Conservation (phyloP, 2,888 invertebrate species). For the Caenorhabditis sp. region DNA sequence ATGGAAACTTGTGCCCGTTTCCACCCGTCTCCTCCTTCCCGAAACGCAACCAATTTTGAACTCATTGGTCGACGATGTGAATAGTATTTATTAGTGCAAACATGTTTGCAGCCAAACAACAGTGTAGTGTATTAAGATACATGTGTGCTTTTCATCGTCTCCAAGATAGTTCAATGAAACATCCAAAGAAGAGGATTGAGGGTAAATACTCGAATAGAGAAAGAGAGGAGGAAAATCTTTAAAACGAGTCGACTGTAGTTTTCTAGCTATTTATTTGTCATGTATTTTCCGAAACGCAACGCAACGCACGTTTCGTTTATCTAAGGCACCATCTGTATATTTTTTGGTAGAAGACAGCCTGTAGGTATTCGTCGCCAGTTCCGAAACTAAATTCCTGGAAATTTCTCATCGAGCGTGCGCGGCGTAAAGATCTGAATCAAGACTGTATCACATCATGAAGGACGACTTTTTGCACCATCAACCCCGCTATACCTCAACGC, state of each 20-base stretch:
- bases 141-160: constrained; percentile 4
- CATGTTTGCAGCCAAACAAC: constrained; percentile 14
- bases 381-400: not conserved
- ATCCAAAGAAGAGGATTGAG: not conserved
- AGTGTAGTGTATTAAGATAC: not conserved
- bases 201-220: too few relatives aligned
- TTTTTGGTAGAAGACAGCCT: not conserved
- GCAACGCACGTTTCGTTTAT: constrained; percentile 1
- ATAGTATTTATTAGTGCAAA: too few relatives aligned
- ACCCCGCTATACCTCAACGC: not conserved
- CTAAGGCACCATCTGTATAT: constrained; percentile 10
- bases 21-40: not conserved
- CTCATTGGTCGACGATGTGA: not conserved
- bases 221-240: not conserved
- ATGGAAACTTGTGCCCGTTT: not conserved
- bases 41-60: constrained; percentile 5
- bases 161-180: constrained; percentile 16
- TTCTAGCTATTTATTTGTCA: not conserved
- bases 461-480: constrained; percentile 5
- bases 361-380: not conserved
- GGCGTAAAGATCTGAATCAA: constrained; percentile 3
- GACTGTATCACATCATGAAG: not conserved
- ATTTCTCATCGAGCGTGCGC: too few relatives aligned
- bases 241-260: too few relatives aligned
- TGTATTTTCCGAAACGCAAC: not conserved